These are phyloP conservation scores for Horisme vitalbata DNA, from an alignment of 2,888 invertebrate species.

Conservation along the genomic window DNA sequence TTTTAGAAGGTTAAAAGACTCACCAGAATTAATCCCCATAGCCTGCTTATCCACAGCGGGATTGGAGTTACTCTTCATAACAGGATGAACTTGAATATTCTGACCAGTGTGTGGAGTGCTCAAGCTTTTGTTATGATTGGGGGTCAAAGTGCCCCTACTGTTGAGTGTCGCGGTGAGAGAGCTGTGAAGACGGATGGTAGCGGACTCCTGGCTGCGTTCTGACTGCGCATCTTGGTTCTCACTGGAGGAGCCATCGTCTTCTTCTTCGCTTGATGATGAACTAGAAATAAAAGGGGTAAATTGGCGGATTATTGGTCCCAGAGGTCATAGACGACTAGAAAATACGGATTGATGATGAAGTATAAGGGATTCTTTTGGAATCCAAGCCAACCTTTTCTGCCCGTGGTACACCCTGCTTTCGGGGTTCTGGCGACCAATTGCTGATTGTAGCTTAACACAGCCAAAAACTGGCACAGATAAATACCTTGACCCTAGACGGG, in stretches of 20 bases:
- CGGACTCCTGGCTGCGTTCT: constrained; percentile 66
- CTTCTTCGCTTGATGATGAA: constrained; percentile 88
- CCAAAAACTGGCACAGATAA: too few relatives aligned
- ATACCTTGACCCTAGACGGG: too few relatives aligned
- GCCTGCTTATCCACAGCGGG: constrained; percentile 79
- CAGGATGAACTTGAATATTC: constrained; percentile 69
- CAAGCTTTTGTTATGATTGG: constrained; percentile 71
- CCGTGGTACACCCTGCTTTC: too few relatives aligned
- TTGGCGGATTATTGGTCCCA: too few relatives aligned
- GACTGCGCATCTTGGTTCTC: constrained; percentile 73
- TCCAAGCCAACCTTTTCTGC: too few relatives aligned
- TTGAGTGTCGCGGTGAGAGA: constrained; percentile 48
- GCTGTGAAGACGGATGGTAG: constrained; percentile 51
- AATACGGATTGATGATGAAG: too few relatives aligned
- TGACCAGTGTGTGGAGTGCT: constrained; percentile 73
- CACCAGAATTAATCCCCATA: constrained; percentile 75
- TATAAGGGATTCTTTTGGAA: too few relatives aligned
- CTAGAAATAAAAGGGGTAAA: constrained; percentile 60
- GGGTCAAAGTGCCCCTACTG: constrained; percentile 54
- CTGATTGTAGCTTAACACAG: too few relatives aligned
- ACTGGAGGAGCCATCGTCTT: constrained; percentile 81
- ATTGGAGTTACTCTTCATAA: constrained; percentile 77
- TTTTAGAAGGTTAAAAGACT: constrained; percentile 25
- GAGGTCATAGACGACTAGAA: too few relatives aligned
- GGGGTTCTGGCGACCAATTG: too few relatives aligned